These are phyloP conservation scores for Ceratosolen solmsi DNA, from an alignment of 1,140 invertebrate species.

Conservation along the genomic window DNA sequence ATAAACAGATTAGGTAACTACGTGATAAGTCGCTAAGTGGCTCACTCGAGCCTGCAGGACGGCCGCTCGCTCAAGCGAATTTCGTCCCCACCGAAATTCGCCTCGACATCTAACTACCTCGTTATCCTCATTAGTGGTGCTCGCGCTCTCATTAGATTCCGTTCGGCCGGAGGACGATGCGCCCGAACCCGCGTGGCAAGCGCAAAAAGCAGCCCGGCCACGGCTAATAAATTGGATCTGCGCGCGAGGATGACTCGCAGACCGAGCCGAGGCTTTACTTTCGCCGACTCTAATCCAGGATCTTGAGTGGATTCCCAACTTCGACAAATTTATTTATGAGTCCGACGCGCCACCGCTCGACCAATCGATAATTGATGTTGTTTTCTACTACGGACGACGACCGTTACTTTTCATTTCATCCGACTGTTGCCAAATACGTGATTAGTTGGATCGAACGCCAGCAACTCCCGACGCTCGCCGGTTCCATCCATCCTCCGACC, in stretches of 20 bases:
- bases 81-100: constrained; percentile 61
- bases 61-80: constrained; percentile 44
- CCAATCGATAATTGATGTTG: constrained; percentile 38
- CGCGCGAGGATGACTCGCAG: constrained; percentile 46
- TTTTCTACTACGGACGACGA: background rate
- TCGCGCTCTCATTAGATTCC: constrained; percentile 73
- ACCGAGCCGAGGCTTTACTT: constrained; percentile 66
- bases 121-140: constrained; percentile 74
- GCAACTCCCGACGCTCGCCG: background rate
- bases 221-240: constrained; percentile 73
- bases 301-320: constrained; percentile 71
- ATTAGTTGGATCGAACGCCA: background rate
- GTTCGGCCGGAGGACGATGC: background rate
- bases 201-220: constrained; percentile 1
- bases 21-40: constrained; percentile 75
- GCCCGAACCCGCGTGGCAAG: background rate
- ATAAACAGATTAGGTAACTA: constrained; percentile 75
- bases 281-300: constrained; percentile 70
- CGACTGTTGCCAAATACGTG: background rate
- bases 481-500: background rate
- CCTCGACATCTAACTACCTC: constrained; percentile 73
- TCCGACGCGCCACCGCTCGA: background rate
- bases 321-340: constrained; percentile 67
- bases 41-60: constrained; percentile 69
- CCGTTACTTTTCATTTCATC: background rate